Percentiles rank a stretch among this genome's conserved stretches.
Conservation (phyloP, 2,797 vertebrate genomes). For the Pangasius sanitwongsei region DNA sequence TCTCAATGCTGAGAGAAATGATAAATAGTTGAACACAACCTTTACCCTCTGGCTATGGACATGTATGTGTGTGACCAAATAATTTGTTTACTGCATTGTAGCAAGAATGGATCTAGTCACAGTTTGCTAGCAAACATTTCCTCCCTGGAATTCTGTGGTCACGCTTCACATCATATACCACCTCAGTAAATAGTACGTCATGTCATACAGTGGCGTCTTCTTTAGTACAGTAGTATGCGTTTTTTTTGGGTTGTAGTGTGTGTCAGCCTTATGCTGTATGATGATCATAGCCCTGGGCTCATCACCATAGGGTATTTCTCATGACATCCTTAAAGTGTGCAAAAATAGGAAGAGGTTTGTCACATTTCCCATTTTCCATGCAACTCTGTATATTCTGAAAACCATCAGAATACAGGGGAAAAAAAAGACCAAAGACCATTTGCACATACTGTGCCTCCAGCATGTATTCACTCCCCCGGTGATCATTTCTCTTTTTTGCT, state of each 20-base stretch:
- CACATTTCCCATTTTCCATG: background rate
- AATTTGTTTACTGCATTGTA: background rate
- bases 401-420: background rate
- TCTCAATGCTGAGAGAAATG: background rate
- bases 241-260: no score
- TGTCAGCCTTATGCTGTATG: background rate
- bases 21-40: constrained; percentile 1
- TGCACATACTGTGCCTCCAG: background rate
- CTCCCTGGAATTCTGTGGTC: background rate
- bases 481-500: background rate
- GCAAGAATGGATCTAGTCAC: background rate
- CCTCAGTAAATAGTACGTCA: background rate
- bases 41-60: constrained; percentile 3
- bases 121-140: background rate
- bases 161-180: background rate
- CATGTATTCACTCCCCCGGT: background rate
- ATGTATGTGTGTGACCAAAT: background rate
- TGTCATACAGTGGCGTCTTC: no score
- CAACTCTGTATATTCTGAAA: background rate
- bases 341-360: background rate
- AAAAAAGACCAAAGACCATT: background rate
- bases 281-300: no score
- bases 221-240: background rate
- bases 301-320: background rate
- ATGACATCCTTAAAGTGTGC: no score